Conservation (phyloP, 2,113 vertebrate species). For the Cheilinus undulatus region DNA sequence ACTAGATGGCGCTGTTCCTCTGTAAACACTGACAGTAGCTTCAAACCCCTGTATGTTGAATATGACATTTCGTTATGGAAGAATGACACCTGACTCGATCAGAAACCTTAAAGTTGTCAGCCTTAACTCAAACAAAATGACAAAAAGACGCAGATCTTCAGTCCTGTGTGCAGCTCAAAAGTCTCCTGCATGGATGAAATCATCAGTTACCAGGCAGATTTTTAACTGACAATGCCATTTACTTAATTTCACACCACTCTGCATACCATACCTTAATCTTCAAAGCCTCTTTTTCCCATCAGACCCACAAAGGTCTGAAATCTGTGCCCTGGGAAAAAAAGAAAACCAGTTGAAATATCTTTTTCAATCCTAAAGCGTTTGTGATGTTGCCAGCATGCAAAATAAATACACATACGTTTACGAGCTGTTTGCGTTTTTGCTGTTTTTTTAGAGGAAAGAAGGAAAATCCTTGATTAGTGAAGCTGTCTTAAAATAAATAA, state of each 20-base stretch:
- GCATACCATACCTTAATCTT: slow-evolving; percentile 84
- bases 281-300: slow-evolving; percentile 90
- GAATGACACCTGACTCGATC: not conserved
- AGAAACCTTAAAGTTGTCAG: not conserved
- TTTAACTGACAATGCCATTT: not conserved
- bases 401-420: slow-evolving; percentile 84
- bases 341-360: not conserved
- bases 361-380: not conserved
- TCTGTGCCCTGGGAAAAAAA: slow-evolving; percentile 85
- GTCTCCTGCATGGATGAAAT: slow-evolving; percentile 41
- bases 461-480: not conserved
- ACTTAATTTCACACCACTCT: not conserved
- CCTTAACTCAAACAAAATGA: not conserved
- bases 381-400: not conserved
- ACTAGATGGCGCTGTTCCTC: slow-evolving; percentile 25
- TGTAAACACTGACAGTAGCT: fast-evolving
- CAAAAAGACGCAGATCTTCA: not conserved
- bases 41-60: not conserved
- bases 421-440: slow-evolving; percentile 84
- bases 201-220: slow-evolving; percentile 31
- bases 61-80: not conserved
- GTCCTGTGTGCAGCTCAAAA: slow-evolving; percentile 10
- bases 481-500: not conserved
- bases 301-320: slow-evolving; percentile 92
- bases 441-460: slow-evolving; percentile 65